Base-by-base conservation (phyloP, 2,888 invertebrate genomes). In the Sarcophaga variegata region DNA sequence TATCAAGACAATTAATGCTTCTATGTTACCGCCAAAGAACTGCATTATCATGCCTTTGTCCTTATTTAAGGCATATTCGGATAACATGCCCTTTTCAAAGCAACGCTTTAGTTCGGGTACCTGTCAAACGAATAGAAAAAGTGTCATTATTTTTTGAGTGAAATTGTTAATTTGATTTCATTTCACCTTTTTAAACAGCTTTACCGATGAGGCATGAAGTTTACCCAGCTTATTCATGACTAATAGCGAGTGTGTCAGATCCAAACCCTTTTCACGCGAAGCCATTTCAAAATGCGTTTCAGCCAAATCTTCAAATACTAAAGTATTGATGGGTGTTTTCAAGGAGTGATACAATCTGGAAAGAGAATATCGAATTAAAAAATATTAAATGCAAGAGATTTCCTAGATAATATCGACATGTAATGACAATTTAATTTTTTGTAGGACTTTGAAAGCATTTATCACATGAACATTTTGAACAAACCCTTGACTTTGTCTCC, bases 131-230 rank as follows among this genome's bases (percentile, higher is more conserved):
- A 71, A 37, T 14, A 20, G 54, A 60, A 0, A 81, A 22, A 47
- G 60, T 69, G 25, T 67, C 10, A 54, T 4, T 45, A 27, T 63
- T 64, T 60, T 60, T 67, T 62, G 6, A 8, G n/a, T 27, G 45
- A 22, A 49, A 22, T 1, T 47, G 20, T 45, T 70, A 11, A 3
- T n/a, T 17, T 12, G 12, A 0, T 20, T 66, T 20, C 37, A 37
- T 64, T 85, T 90, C 91, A 95, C 95, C 92, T 94, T 93, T 89
- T 94, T 93, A 37, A 92, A 93, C 70, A 94, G 89, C 60, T 94
- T 94, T 76, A 95, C 93, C 0, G 95, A 95, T 10, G 93, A 91
- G 1, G 94, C 95, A 90, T 95, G 95, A 88, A 94, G 94, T 87
- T 93, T 93, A 2, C 94, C 95, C 85, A 95, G 90, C 87, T 94